Conservation (phyloP, 2,113 vertebrate genomes). For the Pelobates fuscus region DNA sequence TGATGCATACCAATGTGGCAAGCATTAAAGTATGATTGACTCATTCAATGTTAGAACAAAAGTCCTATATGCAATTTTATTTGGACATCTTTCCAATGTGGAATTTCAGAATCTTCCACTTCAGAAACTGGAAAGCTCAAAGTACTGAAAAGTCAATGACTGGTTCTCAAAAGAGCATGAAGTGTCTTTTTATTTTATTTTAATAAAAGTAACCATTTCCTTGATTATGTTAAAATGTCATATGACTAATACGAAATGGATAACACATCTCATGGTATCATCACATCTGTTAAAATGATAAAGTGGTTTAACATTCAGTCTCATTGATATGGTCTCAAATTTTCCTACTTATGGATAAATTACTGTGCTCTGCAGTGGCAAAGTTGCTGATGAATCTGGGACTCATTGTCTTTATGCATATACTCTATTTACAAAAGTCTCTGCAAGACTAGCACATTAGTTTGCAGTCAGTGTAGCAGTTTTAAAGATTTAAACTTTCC, state of each 20-base stretch:
- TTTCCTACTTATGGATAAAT: too few species aligned
- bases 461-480: too few species aligned
- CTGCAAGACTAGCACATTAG: too few species aligned
- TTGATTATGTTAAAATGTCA: neutral
- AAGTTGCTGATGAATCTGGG: too few species aligned
- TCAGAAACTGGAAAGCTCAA: slow-evolving; percentile 25
- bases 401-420: too few species aligned
- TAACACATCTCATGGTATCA: too few species aligned
- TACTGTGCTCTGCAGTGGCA: too few species aligned
- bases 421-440: too few species aligned
- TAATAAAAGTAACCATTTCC: neutral
- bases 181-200: neutral
- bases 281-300: too few species aligned
- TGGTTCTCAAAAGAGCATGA: neutral
- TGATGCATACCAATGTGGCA: slow-evolving; percentile 32
- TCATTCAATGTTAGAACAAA: slow-evolving; percentile 40
- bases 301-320: too few species aligned
- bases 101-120: slow-evolving; percentile 43
- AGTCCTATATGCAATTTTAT: slow-evolving; percentile 40
- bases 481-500: too few species aligned
- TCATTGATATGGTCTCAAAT: too few species aligned
- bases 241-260: neutral
- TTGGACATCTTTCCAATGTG: slow-evolving; percentile 44
- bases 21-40: slow-evolving; percentile 47
- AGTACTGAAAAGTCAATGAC: slow-evolving; percentile 37